Evolutionary conservation across 2,888 invertebrate genomes (phyloP).

Genomic region (Plebejus anna): DNA sequence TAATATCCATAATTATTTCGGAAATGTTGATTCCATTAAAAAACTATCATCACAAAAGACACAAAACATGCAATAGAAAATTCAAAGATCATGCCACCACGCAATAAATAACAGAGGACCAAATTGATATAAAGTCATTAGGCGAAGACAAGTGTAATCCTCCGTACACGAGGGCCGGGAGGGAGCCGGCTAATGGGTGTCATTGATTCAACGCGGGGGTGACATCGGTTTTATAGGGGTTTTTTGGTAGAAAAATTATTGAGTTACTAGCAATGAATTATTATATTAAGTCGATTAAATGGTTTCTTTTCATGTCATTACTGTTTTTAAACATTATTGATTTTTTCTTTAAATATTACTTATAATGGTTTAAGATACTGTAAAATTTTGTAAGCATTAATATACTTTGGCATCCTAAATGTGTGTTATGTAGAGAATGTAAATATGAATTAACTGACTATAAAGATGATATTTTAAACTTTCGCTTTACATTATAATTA

Average conservation of each 20-base stretch:
- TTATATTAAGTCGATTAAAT: not conserved
- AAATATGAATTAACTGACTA: too few relatives aligned
- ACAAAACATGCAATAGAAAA: not conserved
- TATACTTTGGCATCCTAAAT: too few relatives aligned
- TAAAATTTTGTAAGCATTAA: too few relatives aligned
- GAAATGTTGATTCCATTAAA: not conserved
- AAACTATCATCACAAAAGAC: not conserved
- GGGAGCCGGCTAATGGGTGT: constrained; percentile 53
- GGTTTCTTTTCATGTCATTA: too few relatives aligned
- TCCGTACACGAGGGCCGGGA: constrained; percentile 46
- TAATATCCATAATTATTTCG: not conserved
- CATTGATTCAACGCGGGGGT: constrained; percentile 57
- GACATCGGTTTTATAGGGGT: constrained; percentile 39
- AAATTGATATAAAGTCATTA: constrained; percentile 28
- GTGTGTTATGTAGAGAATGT: too few relatives aligned
- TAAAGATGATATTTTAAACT: too few relatives aligned
- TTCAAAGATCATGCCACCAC: constrained; percentile 15
- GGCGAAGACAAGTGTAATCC: constrained; percentile 47
- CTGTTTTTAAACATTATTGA: too few relatives aligned
- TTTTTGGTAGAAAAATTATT: not conserved
- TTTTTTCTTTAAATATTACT: too few relatives aligned
- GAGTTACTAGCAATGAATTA: not conserved
- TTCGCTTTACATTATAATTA: too few relatives aligned
- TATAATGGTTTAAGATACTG: too few relatives aligned
- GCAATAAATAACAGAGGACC: constrained; percentile 5